Evolutionary conservation across 2,888 invertebrate species (phyloP).

Genomic region (Hemicrepidius hirtus): DNA sequence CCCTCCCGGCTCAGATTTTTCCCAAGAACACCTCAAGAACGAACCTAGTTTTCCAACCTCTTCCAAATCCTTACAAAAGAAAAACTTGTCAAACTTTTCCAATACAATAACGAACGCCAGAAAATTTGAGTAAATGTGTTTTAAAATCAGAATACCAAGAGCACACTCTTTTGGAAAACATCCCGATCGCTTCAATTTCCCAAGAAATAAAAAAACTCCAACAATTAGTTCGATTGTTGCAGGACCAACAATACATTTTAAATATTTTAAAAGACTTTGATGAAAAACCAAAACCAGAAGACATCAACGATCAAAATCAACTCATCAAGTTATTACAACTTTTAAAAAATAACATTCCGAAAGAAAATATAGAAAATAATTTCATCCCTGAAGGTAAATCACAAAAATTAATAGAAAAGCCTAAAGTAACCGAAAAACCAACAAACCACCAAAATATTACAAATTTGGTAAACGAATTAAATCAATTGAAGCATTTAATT

Average conservation of each 20-base stretch:
- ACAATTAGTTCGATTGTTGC: slow-evolving; percentile 63
- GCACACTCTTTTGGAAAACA: slow-evolving; percentile 37
- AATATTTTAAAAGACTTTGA: slow-evolving; percentile 58
- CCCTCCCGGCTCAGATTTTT: no score
- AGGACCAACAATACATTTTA: slow-evolving; percentile 65
- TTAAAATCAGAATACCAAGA: slow-evolving; percentile 39
- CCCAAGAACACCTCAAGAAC: no score
- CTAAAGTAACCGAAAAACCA: no score
- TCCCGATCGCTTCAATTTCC: slow-evolving; percentile 61
- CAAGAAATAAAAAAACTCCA: slow-evolving; percentile 65
- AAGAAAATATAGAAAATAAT: neutral
- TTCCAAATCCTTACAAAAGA: no score
- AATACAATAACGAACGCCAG: no score
- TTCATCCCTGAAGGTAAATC: slow-evolving; percentile 3
- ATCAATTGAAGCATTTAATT: slow-evolving; percentile 1
- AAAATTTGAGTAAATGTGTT: slow-evolving; percentile 35
- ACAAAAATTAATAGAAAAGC: neutral
- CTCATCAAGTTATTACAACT: slow-evolving; percentile 26
- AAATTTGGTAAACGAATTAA: slow-evolving; percentile 25
- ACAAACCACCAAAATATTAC: slow-evolving; percentile 25
- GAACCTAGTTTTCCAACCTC: no score
- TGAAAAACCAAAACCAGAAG: slow-evolving; percentile 23
- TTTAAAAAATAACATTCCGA: slow-evolving; percentile 35
- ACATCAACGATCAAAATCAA: slow-evolving; percentile 28
- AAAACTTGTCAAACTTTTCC: no score